These are phyloP conservation scores for Cyphomyrus plagiostoma DNA, from an alignment of 2,113 vertebrate species.

Conservation along the genomic window DNA sequence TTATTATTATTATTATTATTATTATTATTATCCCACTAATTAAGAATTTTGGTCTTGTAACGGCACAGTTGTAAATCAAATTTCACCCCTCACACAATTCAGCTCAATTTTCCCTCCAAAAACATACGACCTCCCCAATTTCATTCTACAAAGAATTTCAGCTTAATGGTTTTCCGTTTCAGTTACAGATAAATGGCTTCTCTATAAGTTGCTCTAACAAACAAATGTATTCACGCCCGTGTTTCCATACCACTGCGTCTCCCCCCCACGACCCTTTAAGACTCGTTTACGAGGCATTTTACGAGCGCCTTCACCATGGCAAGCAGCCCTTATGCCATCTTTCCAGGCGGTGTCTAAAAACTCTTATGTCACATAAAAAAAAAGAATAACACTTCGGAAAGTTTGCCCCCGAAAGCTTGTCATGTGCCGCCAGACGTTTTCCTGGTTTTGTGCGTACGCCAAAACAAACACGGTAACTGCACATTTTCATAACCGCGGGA, in stretches of 20 bases:
- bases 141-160: background rate
- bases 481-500: conserved; percentile 2
- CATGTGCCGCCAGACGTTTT: background rate
- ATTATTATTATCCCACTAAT: background rate
- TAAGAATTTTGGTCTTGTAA: background rate
- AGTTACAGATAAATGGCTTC: background rate
- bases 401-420: background rate
- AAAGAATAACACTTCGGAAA: background rate
- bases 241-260: background rate
- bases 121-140: background rate
- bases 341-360: background rate
- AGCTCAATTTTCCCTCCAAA: background rate
- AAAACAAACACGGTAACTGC: background rate
- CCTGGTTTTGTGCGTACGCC: background rate
- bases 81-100: background rate
- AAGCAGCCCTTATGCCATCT: background rate
- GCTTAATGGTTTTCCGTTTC: background rate
- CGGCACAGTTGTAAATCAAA: background rate
- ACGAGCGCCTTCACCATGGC: background rate
- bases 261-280: background rate
- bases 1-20: background rate
- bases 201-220: background rate
- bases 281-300: background rate
- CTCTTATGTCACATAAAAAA: background rate
- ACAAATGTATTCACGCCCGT: background rate